These are phyloP conservation scores for Onychostruthus taczanowskii DNA, from an alignment of 2,113 vertebrate species.

Conservation along the genomic window DNA sequence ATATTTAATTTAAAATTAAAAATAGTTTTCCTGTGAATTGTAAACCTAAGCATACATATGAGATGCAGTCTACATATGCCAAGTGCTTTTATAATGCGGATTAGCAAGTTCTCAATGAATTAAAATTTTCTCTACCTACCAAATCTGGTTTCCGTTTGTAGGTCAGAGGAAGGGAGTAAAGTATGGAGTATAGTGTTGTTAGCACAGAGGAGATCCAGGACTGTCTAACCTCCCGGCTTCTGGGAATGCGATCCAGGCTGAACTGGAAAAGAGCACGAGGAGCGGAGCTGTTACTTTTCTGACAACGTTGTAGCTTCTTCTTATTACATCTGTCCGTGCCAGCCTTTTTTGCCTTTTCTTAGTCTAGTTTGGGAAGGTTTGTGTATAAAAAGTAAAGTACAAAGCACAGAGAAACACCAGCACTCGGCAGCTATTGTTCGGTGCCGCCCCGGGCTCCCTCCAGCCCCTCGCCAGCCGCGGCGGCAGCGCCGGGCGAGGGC, in stretches of 20 bases:
- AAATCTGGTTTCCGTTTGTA: constrained; percentile 87
- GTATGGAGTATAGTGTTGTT: constrained; percentile 80
- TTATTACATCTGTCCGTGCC: background rate
- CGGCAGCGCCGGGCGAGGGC: background rate
- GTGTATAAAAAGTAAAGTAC: background rate
- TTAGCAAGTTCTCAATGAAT: background rate
- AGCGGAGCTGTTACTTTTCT: background rate
- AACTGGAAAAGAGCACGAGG: constrained; percentile 73
- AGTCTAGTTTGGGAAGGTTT: background rate
- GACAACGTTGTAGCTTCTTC: background rate
- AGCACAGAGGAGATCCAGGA: constrained; percentile 85
- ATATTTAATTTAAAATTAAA: background rate
- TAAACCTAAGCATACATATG: background rate
- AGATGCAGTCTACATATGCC: background rate
- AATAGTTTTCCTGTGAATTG: background rate
- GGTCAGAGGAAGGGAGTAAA: constrained; percentile 81
- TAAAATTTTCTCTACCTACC: constrained; percentile 77
- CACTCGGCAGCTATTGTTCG: accelerated
- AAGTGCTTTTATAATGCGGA: background rate
- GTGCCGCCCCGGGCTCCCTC: background rate
- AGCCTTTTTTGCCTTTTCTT: background rate
- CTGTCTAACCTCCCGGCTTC: constrained; percentile 91
- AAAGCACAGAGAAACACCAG: background rate
- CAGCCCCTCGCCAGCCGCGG: background rate
- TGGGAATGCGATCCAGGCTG: constrained; percentile 82